Base-by-base conservation (phyloP, 64 coral and sea anemone genomes). In the Actinia tenebrosa region DNA sequence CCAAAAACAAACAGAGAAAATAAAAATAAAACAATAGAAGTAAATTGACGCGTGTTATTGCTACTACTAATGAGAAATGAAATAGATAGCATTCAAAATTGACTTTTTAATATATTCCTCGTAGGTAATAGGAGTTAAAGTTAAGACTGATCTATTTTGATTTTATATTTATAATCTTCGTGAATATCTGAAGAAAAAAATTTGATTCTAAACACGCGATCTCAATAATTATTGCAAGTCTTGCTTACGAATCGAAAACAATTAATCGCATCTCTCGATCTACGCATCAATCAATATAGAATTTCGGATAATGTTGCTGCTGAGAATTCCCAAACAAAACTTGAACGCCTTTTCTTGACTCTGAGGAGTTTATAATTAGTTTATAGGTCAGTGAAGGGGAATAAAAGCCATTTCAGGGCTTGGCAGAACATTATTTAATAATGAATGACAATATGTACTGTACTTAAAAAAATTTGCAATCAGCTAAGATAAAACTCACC, bases 381-480 rank as follows among this genome's bases (percentile, higher is more conserved):
- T 25, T 75, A 42, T 37, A 37, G 30, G n/a, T 30, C 26, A 8
- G 10, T 72, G 18, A 66, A 80, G 79, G 47, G 79, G 30, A 37
- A 37, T 37, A 53, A 80, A 81, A 81, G 19, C 79, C 43, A 50
- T 81, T 53, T 17, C 19, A 20, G 79, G 79, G 79, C 45, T 81
- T 81, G 79, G 79, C 79, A 81, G 19, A 81, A 50, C 44, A 15
- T n/a, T 53, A 2, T 81, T 66, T 50, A 81, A 81, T 81, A 50
- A 81, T 81, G 44, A 81, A 81, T 53, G 79, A 81, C 79, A 81
- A 19, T 81, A 19, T 66, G 63, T 66, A 66, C 63, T 23, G 63
- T 66, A 66, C n/a, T 66, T 37, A 37, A 64, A 19, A n/a, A 66
- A 23, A 8, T 23, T 66, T 20, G 63, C 63, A 66, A 23, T 23